Evolutionary conservation across 2,888 invertebrate genomes (phyloP).

Genomic region (Hypsopygia costalis): DNA sequence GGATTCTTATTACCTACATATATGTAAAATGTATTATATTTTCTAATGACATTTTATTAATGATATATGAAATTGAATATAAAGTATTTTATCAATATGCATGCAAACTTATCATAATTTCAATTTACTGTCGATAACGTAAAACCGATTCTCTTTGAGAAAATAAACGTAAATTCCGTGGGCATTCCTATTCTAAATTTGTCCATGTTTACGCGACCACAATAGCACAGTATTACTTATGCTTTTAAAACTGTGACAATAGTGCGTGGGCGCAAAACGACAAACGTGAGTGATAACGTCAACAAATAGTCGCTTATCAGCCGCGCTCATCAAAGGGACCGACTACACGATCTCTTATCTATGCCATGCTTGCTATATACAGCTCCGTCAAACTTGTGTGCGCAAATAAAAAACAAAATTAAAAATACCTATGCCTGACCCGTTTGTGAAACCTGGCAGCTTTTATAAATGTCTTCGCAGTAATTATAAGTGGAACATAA

Average conservation of each 20-base stretch:
- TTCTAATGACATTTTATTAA: no score
- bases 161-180: no score
- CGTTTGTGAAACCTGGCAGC: slow-evolving; percentile 1
- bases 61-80: no score
- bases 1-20: no score
- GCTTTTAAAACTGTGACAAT: no score
- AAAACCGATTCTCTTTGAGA: no score
- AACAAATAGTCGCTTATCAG: slow-evolving; percentile 43
- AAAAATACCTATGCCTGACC: neutral
- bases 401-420: neutral
- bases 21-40: no score
- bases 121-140: no score
- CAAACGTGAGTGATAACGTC: slow-evolving; percentile 41
- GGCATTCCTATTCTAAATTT: slow-evolving; percentile 5
- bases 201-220: slow-evolving; percentile 15
- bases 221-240: no score
- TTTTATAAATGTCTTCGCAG: no score
- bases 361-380: neutral
- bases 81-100: no score
- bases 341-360: slow-evolving; percentile 30
- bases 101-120: no score
- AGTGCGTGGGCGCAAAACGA: slow-evolving; percentile 30
- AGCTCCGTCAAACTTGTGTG: neutral
- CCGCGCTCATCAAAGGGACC: slow-evolving; percentile 43
- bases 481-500: slow-evolving; percentile 1